phyloP scores from a whole-genome alignment of 2,113 vertebrate species.

The Chauna torquata region DNA sequence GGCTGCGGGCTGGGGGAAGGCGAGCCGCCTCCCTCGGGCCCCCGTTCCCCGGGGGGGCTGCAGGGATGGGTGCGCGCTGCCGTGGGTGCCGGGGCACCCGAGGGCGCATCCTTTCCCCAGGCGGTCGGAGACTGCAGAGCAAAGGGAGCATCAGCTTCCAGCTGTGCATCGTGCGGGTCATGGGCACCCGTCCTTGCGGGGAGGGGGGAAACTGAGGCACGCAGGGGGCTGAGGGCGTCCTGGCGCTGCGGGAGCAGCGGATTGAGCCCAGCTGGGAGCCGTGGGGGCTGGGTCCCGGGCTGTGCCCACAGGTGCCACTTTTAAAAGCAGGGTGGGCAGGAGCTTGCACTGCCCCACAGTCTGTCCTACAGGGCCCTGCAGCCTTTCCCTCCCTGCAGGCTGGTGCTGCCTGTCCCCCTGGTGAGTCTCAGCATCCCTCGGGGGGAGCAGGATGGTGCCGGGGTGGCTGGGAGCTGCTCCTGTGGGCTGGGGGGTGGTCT shows the following conservation, averaged over 20 bases:
- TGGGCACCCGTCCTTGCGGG: too few species aligned
- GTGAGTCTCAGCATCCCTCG: neutral
- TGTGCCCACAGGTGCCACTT: neutral
- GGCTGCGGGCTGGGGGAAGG: neutral
- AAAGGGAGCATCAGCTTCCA: neutral
- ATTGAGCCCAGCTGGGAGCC: neutral
- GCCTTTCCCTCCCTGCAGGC: accelerated
- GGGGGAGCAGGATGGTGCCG: neutral
- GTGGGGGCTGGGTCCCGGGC: neutral
- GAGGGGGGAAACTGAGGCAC: neutral
- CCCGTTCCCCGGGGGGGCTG: too few species aligned
- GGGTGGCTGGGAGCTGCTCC: neutral
- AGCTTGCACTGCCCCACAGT: accelerated
- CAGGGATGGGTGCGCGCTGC: neutral
- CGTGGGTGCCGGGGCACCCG: neutral
- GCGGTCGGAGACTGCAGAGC: neutral
- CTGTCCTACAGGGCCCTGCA: accelerated
- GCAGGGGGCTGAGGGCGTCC: neutral
- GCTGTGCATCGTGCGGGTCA: neutral
- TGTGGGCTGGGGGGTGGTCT: neutral
- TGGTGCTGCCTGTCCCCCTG: accelerated
- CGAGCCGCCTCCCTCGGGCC: too few species aligned
- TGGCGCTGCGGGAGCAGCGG: neutral
- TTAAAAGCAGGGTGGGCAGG: neutral
- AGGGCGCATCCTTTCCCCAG: neutral